These are phyloP conservation scores for Cryptocephalus primarius DNA, from an alignment of 2,888 invertebrate genomes.

Conservation along the genomic window DNA sequence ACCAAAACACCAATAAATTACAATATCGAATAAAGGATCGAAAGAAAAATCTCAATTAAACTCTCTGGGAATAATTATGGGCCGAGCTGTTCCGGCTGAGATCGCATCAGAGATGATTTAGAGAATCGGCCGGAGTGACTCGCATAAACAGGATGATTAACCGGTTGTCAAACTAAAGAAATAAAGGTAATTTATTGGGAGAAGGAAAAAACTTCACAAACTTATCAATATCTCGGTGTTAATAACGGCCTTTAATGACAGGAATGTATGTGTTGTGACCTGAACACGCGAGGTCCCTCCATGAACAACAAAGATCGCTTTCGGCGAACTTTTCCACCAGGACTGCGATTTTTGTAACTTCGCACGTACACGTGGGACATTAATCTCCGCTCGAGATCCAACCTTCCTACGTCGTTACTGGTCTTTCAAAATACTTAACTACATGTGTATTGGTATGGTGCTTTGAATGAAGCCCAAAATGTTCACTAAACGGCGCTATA, in stretches of 20 bases:
- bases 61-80: constrained; percentile 35
- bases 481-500: too few relatives aligned
- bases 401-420: too few relatives aligned
- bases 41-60: constrained; percentile 36
- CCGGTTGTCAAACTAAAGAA: constrained; percentile 38
- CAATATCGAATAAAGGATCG: constrained; percentile 31
- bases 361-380: too few relatives aligned
- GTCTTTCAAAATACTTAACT: too few relatives aligned
- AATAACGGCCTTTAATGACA: constrained; percentile 38
- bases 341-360: too few relatives aligned
- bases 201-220: constrained; percentile 36
- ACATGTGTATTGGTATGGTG: too few relatives aligned
- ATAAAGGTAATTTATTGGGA: constrained; percentile 37
- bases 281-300: background rate
- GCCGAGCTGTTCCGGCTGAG: constrained; percentile 19
- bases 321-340: too few relatives aligned
- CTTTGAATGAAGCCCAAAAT: too few relatives aligned
- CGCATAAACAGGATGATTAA: constrained; percentile 39
- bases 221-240: constrained; percentile 39
- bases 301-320: too few relatives aligned
- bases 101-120: constrained; percentile 33
- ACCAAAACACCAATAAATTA: constrained; percentile 26
- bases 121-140: constrained; percentile 28
- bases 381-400: too few relatives aligned
- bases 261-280: constrained; percentile 28